A percentile compares a stretch with the other conserved stretches of the same genome.
phyloP scores from a whole-genome alignment of 2,113 vertebrate species.

The Ondatra zibethicus region DNA sequence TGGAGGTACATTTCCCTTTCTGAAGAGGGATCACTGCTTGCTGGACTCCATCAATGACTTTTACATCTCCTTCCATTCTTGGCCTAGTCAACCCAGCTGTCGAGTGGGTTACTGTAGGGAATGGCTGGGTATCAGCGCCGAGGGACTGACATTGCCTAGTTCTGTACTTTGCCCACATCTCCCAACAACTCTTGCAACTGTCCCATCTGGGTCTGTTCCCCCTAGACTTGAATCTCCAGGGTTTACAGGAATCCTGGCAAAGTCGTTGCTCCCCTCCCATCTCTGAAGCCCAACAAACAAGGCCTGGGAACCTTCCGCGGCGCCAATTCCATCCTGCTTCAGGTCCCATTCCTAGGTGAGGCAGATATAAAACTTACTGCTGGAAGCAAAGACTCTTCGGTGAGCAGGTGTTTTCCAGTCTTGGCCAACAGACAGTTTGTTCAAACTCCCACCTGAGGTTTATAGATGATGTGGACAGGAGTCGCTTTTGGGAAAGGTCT shows the following conservation, averaged over 20 bases:
- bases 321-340: neutral
- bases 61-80: neutral
- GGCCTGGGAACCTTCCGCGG: neutral
- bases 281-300: neutral
- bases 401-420: neutral
- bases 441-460: neutral
- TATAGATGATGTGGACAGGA: neutral
- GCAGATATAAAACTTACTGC: neutral
- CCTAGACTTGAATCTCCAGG: neutral
- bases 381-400: neutral
- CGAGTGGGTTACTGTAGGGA: neutral
- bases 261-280: neutral
- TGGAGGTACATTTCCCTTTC: neutral
- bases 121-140: neutral
- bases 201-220: neutral
- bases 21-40: neutral
- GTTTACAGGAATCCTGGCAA: neutral
- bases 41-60: neutral
- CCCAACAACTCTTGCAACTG: neutral
- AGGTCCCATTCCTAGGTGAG: neutral
- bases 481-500: neutral
- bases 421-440: neutral
- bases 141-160: too few relatives aligned
- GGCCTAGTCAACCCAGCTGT: neutral
- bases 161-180: neutral